phyloP scores from a whole-genome alignment of 2,888 invertebrate species.

The Ormyrus thymus region DNA sequence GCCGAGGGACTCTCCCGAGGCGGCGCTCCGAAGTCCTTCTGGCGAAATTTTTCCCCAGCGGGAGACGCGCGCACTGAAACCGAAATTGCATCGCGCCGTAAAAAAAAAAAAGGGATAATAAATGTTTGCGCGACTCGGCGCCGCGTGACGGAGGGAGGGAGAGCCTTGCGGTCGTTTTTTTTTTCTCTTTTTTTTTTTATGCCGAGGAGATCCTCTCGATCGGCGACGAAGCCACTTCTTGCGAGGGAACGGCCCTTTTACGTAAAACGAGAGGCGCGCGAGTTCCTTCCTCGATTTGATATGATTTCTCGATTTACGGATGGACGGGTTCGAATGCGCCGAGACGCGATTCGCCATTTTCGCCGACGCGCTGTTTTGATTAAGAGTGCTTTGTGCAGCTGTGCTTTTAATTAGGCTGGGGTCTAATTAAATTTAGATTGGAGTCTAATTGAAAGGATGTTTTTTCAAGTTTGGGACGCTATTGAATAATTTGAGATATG shows the following conservation, averaged over 20 bases:
- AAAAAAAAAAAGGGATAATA: conserved; percentile 9
- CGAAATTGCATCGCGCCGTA: background rate
- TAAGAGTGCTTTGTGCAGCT: too few relatives aligned
- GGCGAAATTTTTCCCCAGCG: background rate
- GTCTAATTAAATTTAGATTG: too few relatives aligned
- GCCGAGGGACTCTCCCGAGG: too few relatives aligned
- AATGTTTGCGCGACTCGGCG: conserved; percentile 2
- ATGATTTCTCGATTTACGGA: conserved; percentile 63
- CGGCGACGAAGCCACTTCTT: conserved; percentile 6
- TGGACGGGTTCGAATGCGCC: conserved; percentile 47
- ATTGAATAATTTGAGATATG: too few relatives aligned
- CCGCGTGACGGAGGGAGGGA: background rate
- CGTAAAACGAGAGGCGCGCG: conserved; percentile 24
- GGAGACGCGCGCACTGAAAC: background rate
- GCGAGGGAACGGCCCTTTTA: background rate
- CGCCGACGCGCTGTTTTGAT: too few relatives aligned
- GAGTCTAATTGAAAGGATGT: too few relatives aligned
- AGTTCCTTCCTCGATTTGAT: conserved; percentile 56
- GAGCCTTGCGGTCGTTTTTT: background rate
- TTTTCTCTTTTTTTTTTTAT: background rate
- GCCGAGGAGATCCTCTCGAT: too few relatives aligned
- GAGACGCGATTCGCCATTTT: conserved; percentile 12
- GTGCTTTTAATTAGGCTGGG: too few relatives aligned
- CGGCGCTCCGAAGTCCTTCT: background rate
- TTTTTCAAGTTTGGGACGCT: accelerated